Conservation (phyloP, 2,797 vertebrate genomes). For the Channa striata region DNA sequence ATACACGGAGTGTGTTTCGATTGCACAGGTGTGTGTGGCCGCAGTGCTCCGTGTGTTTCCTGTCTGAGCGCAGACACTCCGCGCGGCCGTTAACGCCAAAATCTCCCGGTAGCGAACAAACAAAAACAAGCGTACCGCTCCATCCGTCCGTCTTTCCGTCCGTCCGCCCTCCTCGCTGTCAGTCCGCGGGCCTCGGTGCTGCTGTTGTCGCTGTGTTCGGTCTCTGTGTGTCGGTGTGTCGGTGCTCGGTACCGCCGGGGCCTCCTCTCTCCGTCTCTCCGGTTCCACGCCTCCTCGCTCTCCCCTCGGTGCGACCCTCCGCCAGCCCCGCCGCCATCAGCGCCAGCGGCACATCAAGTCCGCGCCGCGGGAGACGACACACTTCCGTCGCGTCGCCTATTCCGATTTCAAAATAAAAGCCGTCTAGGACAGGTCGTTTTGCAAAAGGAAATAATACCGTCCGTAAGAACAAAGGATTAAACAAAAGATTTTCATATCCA, state of each 20-base stretch:
- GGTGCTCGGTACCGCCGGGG: constrained; percentile 46
- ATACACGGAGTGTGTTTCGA: background rate
- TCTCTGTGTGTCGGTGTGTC: constrained; percentile 19
- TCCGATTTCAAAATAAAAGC: constrained; percentile 60
- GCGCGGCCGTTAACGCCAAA: constrained; percentile 9
- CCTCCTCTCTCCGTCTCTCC: constrained; percentile 50
- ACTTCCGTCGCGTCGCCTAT: constrained; percentile 33
- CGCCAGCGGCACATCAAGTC: constrained; percentile 63
- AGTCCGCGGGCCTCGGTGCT: constrained; percentile 15
- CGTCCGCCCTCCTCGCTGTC: background rate
- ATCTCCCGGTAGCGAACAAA: constrained; percentile 13
- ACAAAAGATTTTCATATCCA: too few relatives aligned
- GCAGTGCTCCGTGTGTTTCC: background rate
- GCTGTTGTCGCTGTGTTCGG: background rate
- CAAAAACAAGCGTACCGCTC: constrained; percentile 45
- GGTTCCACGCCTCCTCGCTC: constrained; percentile 65
- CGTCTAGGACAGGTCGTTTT: too few relatives aligned
- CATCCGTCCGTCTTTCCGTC: constrained; percentile 20
- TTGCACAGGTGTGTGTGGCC: background rate
- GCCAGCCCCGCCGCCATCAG: constrained; percentile 75
- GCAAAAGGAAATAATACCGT: too few relatives aligned
- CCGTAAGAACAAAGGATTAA: too few relatives aligned
- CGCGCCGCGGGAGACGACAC: background rate
- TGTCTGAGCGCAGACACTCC: background rate
- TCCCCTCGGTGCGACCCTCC: constrained; percentile 70